Base-by-base conservation (phyloP, 1,140 invertebrate species). In the Drosophila guanche region DNA sequence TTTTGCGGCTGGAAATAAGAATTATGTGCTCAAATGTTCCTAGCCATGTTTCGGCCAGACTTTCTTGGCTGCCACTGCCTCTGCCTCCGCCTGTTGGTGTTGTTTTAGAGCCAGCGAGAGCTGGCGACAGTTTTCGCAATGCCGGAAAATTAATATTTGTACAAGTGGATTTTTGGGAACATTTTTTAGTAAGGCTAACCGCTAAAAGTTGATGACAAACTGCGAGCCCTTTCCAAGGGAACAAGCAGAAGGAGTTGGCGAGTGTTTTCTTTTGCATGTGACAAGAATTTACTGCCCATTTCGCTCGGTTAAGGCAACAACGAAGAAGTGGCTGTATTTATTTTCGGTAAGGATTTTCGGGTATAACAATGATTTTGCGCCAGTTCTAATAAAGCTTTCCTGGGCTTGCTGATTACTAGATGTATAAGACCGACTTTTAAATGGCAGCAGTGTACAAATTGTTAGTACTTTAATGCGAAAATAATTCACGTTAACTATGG, bases 131-230 rank as follows among this genome's bases (percentile, higher is more conserved):
- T 76, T 74, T 66, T 65, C 52, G 69, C 69, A 53, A 42, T 65
- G 71, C 72, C 58, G 73, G 61, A 76, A 76, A 76, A 76, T 76
- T 76, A 76, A 76, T 76, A 76, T 76, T 76, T 76, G 48, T 76
- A 52, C 72, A 69, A 76, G 73, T 76, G 73, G 73, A 76, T 76
- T 76, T 76, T 52, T 25, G 42, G 54, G 20, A n/a, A 29, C 65
- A 66, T 66, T 65, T 66, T 25, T 65, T 20, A 12, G 33, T 33
- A 25, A 51, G 61, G 67, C 50, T 25, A 55, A 61, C 65, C 48
- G 65, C 68, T 67, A 54, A 72, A 72, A 72, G 56, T 72, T 72
- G 58, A 52, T 74, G 71, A 74, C 70, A 74, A 74, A 74, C 71
- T 74, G 60, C 60, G n/a, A 8, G 5, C 22, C 43, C 20, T 63